Evolutionary conservation across 2,888 invertebrate genomes (phyloP).

Genomic region (Zootermopsis nevadensis): DNA sequence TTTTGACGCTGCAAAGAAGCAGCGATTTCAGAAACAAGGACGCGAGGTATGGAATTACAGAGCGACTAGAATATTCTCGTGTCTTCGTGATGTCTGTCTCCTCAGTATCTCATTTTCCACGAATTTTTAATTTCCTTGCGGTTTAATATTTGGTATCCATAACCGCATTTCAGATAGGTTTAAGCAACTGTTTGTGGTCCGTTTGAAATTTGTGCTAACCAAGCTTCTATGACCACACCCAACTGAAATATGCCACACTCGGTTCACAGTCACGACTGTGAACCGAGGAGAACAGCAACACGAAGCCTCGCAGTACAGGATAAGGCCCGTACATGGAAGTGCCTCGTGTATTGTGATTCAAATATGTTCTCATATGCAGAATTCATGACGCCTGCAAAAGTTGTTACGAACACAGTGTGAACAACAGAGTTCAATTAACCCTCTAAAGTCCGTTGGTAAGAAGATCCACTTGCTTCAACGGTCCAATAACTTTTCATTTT

Average conservation of each 20-base stretch:
- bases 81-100: not conserved
- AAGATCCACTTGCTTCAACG: too few species aligned
- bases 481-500: too few species aligned
- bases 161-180: not conserved
- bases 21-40: not conserved
- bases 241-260: not conserved
- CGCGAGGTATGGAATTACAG: not conserved
- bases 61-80: not conserved
- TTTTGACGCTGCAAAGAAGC: not conserved
- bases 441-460: too few species aligned
- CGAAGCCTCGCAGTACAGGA: too few species aligned
- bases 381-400: too few species aligned
- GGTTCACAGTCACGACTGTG: too few species aligned
- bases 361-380: too few species aligned
- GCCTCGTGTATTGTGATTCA: too few species aligned
- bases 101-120: not conserved
- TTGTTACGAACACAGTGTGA: too few species aligned
- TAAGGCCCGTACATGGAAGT: too few species aligned
- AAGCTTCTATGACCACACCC: not conserved
- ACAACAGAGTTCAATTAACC: too few species aligned
- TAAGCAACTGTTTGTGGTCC: not conserved
- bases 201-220: constrained; percentile 4
- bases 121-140: not conserved
- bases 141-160: not conserved
- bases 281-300: too few species aligned